Evolutionary conservation across 23 tunicate species (phyloP), one percentile per base, ranked within the genome.

Genomic region (Halocynthia roretzi): DNA sequence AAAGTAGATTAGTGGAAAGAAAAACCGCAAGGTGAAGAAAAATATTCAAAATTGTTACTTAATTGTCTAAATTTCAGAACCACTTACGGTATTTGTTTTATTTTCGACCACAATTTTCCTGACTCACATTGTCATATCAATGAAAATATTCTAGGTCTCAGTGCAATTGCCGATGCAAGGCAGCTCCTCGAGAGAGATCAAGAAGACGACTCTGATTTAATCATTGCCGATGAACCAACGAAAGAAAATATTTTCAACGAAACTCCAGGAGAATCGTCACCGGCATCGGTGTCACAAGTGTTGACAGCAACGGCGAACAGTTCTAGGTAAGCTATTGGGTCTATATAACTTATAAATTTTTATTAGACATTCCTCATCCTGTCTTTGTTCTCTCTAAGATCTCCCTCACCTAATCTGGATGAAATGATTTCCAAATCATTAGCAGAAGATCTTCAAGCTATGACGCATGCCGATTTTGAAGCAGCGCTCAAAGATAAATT

Each of bases 401-500:
- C 90, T 7, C 74, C 57, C 8, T 61, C 90, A 10, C 86, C 90
- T 48, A 87, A 91, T 64, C 76, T 81, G 19, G 87, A 91, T 50
- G 82, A 55, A 10, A 56, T 84, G 57, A 52, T 83, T 6, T 48
- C 88, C 54, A 48, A 75, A 63, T 63, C 63, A 20, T 22, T 88
- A 12, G 73, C 87, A 18, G 95, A 84, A 12, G 83, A 86, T 62
- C 50, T 91, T 12, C 62, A 91, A 57, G 77, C 78, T 40, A 76
- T 91, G 50, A 85, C 90, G 8, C 77, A 68, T 23, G 97, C 97
- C 0, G 97, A 91, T 70, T 85, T 91, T 22, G 97, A 91, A 77
- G 85, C 91, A 48, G 97, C 91, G 17, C 19, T 91, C 6, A 91
- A 91, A 81, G 97, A 91, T 57, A 91, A 91, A 68, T 76, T 91